Evolutionary conservation across 2,797 vertebrate species (phyloP), one percentile per base, ranked within the genome.

Genomic region (Pseudomugil gertrudae): DNA sequence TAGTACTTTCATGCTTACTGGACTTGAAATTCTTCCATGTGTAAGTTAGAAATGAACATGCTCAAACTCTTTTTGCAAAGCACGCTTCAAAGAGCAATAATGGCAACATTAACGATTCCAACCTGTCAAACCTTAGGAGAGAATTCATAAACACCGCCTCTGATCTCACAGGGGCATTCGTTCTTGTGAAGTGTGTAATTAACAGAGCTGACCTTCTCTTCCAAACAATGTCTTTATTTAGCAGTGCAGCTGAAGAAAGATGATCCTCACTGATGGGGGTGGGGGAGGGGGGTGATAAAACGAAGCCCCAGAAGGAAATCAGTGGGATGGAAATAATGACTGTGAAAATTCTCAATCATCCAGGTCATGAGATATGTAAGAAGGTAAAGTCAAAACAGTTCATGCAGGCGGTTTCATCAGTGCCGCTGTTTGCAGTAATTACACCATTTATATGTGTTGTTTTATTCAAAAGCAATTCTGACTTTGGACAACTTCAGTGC

Each of bases 121-220:
- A 78, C 78, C 78, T 79, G 84, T 80, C 47, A 15, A 7, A 66
- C 82, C 66, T 68, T 70, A 45, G 64, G 54, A 73, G 66, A 62
- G 78, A 23, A 56, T 85, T 87, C 78, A 81, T 80, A 73, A 76
- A 80, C 80, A 62, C 63, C 69, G 35, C 67, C 68, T 74, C 60
- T 62, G 74, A 60, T 80, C 69, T 80, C 81, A 32, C 63, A 54
- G 71, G 79, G 75, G 86, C 79, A 80, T 80, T 69, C 66, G 78
- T 85, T 75, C 76, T 81, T 69, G 52, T 27, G 9, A 81, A 80
- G 77, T 81, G 74, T 81, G 75, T 87, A 87, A 91, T 92, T 90
- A 91, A 87, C 80, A 86, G 66, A 10, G 10, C 24, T 90, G 84
- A 85, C 87, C 85, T 83, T 84, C 82, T 69, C 69, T 45, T 72